Evolutionary conservation across 2,888 invertebrate genomes (phyloP).

Genomic region (Carterocephalus palaemon): DNA sequence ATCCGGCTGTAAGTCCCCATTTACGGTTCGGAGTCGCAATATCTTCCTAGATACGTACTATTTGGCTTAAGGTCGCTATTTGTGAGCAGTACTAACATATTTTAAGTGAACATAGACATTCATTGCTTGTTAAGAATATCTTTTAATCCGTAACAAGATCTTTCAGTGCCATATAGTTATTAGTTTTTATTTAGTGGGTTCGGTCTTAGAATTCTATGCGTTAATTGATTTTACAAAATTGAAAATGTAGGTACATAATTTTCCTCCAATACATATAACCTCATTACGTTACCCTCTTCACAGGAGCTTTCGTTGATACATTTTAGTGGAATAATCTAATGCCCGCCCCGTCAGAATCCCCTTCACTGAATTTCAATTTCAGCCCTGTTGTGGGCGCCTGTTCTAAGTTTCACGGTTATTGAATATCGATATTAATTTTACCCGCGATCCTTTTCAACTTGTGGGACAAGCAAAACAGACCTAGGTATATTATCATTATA

Average conservation of each 20-base stretch:
- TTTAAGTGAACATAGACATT: too few species aligned
- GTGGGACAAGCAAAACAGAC: not conserved
- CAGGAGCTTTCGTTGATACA: constrained; percentile 52
- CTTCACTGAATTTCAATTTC: constrained; percentile 43
- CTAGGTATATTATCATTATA: too few species aligned
- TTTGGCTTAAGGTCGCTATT: not conserved
- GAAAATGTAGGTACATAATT: too few species aligned
- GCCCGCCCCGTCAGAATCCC: constrained; percentile 39
- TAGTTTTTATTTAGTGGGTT: too few species aligned
- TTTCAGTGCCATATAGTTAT: too few species aligned
- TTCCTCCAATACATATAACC: constrained; percentile 54
- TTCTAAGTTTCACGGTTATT: constrained; percentile 13
- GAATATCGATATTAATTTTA: constrained; percentile 13
- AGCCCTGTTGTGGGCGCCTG: constrained; percentile 13
- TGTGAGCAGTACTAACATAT: constrained; percentile 9
- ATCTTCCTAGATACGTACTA: constrained; percentile 13
- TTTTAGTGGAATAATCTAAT: constrained; percentile 54
- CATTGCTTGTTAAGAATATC: too few species aligned
- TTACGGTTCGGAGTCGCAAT: constrained; percentile 37
- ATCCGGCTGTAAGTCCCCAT: constrained; percentile 41
- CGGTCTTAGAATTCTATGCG: too few species aligned
- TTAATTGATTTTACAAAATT: constrained; percentile 8
- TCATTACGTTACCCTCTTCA: constrained; percentile 65
- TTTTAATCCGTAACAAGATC: too few species aligned
- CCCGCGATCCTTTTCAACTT: not conserved